A percentile compares a stretch with the other conserved stretches of the same genome.
phyloP scores from a whole-genome alignment of 2,888 invertebrate genomes.

The Venusia cambrica region DNA sequence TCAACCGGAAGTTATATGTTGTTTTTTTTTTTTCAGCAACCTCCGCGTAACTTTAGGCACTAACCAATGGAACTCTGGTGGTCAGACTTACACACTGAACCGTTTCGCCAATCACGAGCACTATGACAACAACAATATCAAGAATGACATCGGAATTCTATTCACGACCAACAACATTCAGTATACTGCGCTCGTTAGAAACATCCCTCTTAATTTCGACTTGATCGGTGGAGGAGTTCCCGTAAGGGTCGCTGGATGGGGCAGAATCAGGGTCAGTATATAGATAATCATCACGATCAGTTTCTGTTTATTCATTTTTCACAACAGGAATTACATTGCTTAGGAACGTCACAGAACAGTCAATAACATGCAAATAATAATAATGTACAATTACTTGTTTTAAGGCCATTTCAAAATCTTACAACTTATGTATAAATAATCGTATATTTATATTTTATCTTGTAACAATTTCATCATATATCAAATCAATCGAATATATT shows the following conservation, averaged over 20 bases:
- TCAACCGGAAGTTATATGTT: too few species aligned
- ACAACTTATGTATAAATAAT: too few species aligned
- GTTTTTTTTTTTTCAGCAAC: conserved; percentile 19
- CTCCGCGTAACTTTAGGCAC: conserved; percentile 26
- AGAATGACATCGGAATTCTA: conserved; percentile 57
- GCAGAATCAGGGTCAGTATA: conserved; percentile 49
- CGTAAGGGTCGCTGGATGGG: conserved; percentile 54
- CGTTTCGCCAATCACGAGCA: conserved; percentile 54
- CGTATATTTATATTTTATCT: too few species aligned
- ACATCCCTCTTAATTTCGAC: conserved; percentile 35
- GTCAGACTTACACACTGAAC: conserved; percentile 37
- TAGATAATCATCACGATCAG: too few species aligned
- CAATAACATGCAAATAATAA: too few species aligned
- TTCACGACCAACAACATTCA: conserved; percentile 35
- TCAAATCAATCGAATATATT: too few species aligned
- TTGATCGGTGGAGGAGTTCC: conserved; percentile 31
- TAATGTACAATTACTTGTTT: too few species aligned
- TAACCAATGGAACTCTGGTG: conserved; percentile 48
- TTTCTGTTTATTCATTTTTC: too few species aligned
- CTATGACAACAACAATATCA: conserved; percentile 47
- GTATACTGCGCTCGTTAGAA: conserved; percentile 21
- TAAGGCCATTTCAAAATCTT: too few species aligned
- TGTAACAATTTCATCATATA: too few species aligned
- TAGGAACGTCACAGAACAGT: too few species aligned
- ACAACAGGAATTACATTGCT: too few species aligned